phyloP scores from a whole-genome alignment of 2,113 vertebrate genomes.

The Amphiprion percula region DNA sequence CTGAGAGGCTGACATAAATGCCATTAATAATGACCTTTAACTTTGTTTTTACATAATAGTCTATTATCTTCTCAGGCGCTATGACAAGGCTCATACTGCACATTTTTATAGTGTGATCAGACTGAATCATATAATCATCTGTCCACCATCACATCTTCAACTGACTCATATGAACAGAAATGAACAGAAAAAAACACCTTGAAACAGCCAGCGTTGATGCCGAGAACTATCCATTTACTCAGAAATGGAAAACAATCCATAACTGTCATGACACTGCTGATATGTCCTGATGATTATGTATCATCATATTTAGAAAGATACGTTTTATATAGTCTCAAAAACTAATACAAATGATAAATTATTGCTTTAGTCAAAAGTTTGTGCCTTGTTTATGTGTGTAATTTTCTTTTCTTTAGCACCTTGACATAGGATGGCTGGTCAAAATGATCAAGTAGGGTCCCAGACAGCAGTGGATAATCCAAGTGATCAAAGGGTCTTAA shows the following conservation, averaged over 20 bases:
- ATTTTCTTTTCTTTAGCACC: conserved; percentile 29
- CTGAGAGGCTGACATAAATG: conserved; percentile 32
- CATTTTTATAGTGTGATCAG: conserved; percentile 28
- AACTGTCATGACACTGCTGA: not conserved
- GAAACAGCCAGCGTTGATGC: conserved; percentile 22
- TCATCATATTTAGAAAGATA: not conserved
- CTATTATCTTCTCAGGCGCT: conserved; percentile 56
- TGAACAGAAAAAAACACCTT: not conserved
- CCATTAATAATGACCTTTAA: conserved; percentile 47
- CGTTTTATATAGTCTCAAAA: not conserved
- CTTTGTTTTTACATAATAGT: conserved; percentile 54
- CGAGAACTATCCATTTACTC: conserved; percentile 1
- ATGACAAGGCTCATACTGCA: conserved; percentile 31
- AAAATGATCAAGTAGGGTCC: conserved; percentile 54
- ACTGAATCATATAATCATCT: conserved; percentile 27
- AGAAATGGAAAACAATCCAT: not conserved
- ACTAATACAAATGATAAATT: not conserved
- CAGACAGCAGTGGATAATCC: conserved; percentile 76
- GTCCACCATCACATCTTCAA: conserved; percentile 17
- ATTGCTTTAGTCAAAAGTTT: not conserved
- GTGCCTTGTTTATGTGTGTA: conserved; percentile 15
- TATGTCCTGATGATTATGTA: not conserved
- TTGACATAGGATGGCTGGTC: conserved; percentile 24
- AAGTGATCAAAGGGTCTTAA: conserved; percentile 78
- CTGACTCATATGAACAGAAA: conserved; percentile 7